Evolutionary conservation across 2,888 invertebrate species (phyloP).

Genomic region (Euclidia mi): DNA sequence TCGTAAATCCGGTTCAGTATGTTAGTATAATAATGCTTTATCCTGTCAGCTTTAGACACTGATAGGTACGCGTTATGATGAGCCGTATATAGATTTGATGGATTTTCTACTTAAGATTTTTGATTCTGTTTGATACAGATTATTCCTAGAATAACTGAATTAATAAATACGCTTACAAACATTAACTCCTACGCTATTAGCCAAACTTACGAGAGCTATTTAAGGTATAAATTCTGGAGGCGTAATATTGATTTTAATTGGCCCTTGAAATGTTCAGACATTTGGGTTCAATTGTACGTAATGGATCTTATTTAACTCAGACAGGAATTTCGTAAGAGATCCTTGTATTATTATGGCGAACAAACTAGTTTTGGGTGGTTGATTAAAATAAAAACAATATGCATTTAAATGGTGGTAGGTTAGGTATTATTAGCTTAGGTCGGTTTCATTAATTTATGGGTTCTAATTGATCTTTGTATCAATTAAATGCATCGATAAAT

Average conservation of each 20-base stretch:
- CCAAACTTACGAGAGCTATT: slow-evolving; percentile 9
- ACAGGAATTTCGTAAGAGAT: neutral
- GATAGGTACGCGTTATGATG: too few species aligned
- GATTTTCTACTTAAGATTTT: slow-evolving; percentile 2
- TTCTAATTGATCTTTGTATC: too few species aligned
- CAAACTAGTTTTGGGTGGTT: neutral
- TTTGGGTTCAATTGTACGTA: slow-evolving; percentile 13
- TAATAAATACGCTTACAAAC: slow-evolving; percentile 17
- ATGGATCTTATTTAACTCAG: slow-evolving; percentile 13
- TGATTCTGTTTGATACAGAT: too few species aligned
- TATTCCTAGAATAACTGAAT: too few species aligned
- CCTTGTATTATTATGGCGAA: neutral
- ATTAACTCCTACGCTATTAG: slow-evolving; percentile 19
- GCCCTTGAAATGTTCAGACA: slow-evolving; percentile 17
- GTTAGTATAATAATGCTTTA: too few species aligned
- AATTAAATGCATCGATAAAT: too few species aligned
- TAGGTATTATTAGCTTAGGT: too few species aligned
- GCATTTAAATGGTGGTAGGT: too few species aligned
- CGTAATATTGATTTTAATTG: slow-evolving; percentile 25
- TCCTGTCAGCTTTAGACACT: too few species aligned
- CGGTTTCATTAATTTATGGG: too few species aligned
- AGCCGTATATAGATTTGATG: too few species aligned
- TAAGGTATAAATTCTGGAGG: slow-evolving; percentile 21
- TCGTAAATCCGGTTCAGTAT: too few species aligned
- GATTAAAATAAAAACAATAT: neutral